These are phyloP conservation scores for Motacilla tschutschensis DNA, from an alignment of 2,113 vertebrate species.

Conservation along the genomic window DNA sequence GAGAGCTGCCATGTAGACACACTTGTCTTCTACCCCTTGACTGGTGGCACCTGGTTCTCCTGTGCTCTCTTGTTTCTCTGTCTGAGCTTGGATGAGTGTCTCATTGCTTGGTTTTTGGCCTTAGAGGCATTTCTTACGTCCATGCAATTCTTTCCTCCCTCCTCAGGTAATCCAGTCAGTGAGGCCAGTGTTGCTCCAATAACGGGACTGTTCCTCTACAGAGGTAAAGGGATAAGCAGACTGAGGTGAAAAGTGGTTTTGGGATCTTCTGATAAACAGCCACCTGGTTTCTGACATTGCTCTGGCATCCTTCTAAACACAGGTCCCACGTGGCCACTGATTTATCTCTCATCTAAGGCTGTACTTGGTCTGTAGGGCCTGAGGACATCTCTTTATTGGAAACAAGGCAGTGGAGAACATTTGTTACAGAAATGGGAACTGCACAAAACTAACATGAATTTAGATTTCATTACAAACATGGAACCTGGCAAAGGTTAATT, in stretches of 20 bases:
- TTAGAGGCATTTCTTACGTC: neutral
- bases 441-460: conserved; percentile 8
- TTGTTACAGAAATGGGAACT: neutral
- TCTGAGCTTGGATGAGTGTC: neutral
- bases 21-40: neutral
- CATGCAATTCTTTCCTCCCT: neutral
- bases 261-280: neutral
- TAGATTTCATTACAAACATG: conserved; percentile 36
- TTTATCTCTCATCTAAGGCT: neutral
- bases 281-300: neutral
- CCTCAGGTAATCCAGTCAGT: neutral
- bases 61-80: neutral
- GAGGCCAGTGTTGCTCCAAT: neutral
- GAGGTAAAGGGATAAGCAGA: neutral
- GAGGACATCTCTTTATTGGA: neutral
- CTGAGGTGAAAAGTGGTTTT: neutral
- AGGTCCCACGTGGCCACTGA: neutral
- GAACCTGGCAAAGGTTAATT: conserved; percentile 41
- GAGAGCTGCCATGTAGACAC: neutral
- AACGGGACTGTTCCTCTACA: neutral
- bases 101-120: neutral
- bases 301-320: neutral
- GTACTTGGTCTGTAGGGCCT: neutral
- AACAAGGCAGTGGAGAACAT: neutral
- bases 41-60: neutral